Percentiles rank a stretch among this genome's conserved stretches.
Evolutionary conservation across 2,888 invertebrate species (phyloP).

Genomic region (Agonopterix arenella): DNA sequence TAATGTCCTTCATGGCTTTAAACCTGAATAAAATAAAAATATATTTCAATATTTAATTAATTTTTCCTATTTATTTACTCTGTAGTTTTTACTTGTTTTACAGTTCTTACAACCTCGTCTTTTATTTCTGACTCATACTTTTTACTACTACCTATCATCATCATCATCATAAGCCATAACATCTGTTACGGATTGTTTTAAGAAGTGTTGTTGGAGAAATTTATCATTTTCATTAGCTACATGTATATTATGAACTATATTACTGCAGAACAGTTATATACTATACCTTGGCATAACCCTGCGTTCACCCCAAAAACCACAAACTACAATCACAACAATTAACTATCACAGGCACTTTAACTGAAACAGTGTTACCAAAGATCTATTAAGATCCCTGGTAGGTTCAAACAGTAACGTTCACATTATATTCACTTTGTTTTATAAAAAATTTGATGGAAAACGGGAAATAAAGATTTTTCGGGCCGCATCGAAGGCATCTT

Average conservation of each 20-base stretch:
- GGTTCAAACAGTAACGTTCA: constrained; percentile 16
- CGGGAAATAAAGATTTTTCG: constrained; percentile 62
- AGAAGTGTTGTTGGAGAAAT: too few relatives aligned
- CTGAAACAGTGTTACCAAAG: constrained; percentile 32
- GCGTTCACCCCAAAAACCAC: constrained; percentile 24
- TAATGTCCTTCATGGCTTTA: constrained; percentile 55
- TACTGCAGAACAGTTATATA: constrained; percentile 5
- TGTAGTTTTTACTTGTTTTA: too few relatives aligned
- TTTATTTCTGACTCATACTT: too few relatives aligned
- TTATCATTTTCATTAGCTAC: too few relatives aligned
- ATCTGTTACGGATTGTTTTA: too few relatives aligned
- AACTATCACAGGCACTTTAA: constrained; percentile 50
- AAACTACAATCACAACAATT: constrained; percentile 44
- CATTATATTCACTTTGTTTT: constrained; percentile 20
- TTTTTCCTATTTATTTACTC: too few relatives aligned
- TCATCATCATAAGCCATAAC: too few relatives aligned
- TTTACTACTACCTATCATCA: too few relatives aligned
- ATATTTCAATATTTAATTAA: too few relatives aligned
- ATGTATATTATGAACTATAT: too few relatives aligned
- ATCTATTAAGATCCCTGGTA: constrained; percentile 24
- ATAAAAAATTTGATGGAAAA: constrained; percentile 33
- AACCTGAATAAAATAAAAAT: constrained; percentile 26
- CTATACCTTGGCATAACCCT: constrained; percentile 45
- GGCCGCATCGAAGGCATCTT: constrained; percentile 53
- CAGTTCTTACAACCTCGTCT: too few relatives aligned